phyloP scores from a whole-genome alignment of 1,140 invertebrate genomes.

The Hylaeus volcanicus region DNA sequence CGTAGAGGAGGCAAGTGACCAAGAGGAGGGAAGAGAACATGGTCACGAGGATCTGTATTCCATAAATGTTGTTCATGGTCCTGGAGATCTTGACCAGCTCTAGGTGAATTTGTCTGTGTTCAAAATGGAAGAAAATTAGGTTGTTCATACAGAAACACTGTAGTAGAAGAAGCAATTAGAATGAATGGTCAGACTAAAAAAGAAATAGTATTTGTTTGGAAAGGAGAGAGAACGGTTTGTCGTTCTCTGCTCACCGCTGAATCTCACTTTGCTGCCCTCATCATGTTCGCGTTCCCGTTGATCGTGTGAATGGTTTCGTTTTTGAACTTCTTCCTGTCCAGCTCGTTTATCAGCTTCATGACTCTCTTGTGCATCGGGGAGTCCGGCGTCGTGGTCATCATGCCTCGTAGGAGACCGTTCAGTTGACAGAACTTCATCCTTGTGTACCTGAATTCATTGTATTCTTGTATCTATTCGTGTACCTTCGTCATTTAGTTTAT shows the following conservation, averaged over 20 bases:
- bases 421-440: conserved; percentile 45
- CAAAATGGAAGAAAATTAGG: neutral
- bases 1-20: conserved; percentile 56
- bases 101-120: conserved; percentile 64
- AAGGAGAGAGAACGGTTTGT: neutral
- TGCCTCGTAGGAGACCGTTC: conserved; percentile 46
- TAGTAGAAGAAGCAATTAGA: neutral
- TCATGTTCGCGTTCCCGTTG: conserved; percentile 21
- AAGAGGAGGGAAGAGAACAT: conserved; percentile 55
- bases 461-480: no score
- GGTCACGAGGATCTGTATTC: conserved; percentile 58
- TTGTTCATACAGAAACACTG: neutral
- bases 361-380: conserved; percentile 49
- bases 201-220: neutral
- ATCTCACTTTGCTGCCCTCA: conserved; percentile 56
- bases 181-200: no score
- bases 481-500: no score
- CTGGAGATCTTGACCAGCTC: conserved; percentile 57
- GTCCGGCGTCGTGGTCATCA: conserved; percentile 33
- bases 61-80: conserved; percentile 54
- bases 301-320: neutral
- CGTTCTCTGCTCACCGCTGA: neutral
- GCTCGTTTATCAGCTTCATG: conserved; percentile 26
- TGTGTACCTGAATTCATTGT: conserved; percentile 27
- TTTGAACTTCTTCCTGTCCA: conserved; percentile 22